Base-by-base conservation (phyloP, 2,888 invertebrate species). In the Achlya flavicornis region DNA sequence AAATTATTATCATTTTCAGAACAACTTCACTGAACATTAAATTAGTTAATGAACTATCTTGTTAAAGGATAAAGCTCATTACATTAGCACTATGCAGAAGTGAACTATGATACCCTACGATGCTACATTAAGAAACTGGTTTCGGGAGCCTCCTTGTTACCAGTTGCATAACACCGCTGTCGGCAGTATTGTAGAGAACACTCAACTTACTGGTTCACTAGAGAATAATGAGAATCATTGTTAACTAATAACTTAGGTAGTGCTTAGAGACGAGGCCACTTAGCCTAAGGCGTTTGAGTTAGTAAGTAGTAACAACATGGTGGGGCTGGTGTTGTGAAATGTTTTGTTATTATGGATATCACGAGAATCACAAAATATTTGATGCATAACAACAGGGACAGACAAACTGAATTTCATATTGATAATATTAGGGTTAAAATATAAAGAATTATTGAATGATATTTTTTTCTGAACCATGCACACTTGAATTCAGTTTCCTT, bases 141-240 rank as follows among this genome's bases (percentile, higher is more conserved):
- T 53, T 16, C 14, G 53, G 8, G 19, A 53, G 19, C 48, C 19
- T 41, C 41, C 41, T 53, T 14, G 48, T 53, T 53, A 53, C 48
- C 16, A 53, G n/a, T 53, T 53, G 53, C 53, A 53, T 53, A 53
- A 53, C 19, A 53, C n/a, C 53, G 19, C 53, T 53, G 10, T 53
- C 19, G 53, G 53, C 53, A 8, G 19, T 19, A 53, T 53, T 53
- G 53, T 53, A 19, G 53, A 53, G 53, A 53, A 53, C 53, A 19
- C 10, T 6, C 16, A 53, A 53, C 53, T 53, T 53, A 19, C 53
- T n/a, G 16, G 19, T 19, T 16, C 53, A 19, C n/a, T 53, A 53
- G 16, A 14, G 53, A 53, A 53, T 53, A 53, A 53, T 53, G 53
- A 53, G 53, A 53, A 53, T 53, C 53, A 53, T 53, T 53, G 53